phyloP scores from a whole-genome alignment of 1,140 invertebrate species.

The Heliconius hermathena region DNA sequence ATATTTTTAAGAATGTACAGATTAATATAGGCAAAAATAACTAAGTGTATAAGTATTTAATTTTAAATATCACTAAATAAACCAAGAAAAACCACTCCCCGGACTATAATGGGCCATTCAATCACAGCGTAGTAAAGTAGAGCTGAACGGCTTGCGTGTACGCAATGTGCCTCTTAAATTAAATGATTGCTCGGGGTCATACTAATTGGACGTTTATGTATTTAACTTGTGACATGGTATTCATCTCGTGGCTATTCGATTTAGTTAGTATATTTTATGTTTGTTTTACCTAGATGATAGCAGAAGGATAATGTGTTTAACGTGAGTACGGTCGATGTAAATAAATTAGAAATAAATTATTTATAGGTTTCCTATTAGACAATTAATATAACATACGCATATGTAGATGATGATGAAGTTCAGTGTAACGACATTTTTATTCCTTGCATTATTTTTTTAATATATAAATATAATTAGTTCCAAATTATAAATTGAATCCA shows the following conservation, averaged over 20 bases:
- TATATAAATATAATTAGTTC: no score
- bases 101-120: slow-evolving; percentile 24
- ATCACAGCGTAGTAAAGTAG: slow-evolving; percentile 43
- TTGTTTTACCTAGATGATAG: not conserved
- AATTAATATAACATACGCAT: no score
- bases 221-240: slow-evolving; percentile 37
- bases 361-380: no score
- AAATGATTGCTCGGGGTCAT: slow-evolving; percentile 60
- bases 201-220: slow-evolving; percentile 52
- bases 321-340: not conserved
- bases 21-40: not conserved
- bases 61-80: not conserved
- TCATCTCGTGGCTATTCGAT: slow-evolving; percentile 30
- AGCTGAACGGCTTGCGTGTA: slow-evolving; percentile 42
- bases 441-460: no score
- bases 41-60: not conserved
- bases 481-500: no score
- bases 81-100: not conserved
- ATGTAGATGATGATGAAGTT: no score
- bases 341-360: no score
- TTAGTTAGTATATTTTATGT: slow-evolving; percentile 7
- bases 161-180: slow-evolving; percentile 48
- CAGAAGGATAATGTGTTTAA: not conserved
- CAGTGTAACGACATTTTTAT: no score
- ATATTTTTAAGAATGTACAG: not conserved